Conservation (phyloP, 2,113 vertebrate genomes). For the Callionymus lyra region DNA sequence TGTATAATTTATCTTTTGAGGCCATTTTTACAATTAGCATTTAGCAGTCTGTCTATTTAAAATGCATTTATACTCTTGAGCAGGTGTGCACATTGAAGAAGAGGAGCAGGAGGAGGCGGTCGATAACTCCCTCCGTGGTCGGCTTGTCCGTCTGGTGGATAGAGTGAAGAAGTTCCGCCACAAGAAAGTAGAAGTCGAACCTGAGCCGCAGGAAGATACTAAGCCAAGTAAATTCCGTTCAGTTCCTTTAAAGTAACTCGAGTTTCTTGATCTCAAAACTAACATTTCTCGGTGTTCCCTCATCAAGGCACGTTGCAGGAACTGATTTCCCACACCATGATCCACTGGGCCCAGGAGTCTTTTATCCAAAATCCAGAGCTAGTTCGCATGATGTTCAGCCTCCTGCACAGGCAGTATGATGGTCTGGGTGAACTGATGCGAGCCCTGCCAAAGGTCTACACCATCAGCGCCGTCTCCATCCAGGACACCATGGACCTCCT, state of each 20-base stretch:
- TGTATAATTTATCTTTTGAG: neutral
- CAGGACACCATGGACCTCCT: slow-evolving; percentile 85
- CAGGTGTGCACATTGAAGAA: slow-evolving; percentile 80
- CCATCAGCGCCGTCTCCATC: slow-evolving; percentile 77
- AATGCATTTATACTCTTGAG: neutral
- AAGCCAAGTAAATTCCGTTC: slow-evolving; percentile 71
- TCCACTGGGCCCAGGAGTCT: slow-evolving; percentile 90
- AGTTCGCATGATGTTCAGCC: slow-evolving; percentile 91
- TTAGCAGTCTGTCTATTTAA: neutral
- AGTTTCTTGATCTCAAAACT: neutral
- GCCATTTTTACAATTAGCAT: neutral
- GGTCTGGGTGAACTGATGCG: slow-evolving; percentile 84
- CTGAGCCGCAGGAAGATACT: slow-evolving; percentile 66
- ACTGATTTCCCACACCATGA: slow-evolving; percentile 88
- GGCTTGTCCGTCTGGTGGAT: slow-evolving; percentile 73
- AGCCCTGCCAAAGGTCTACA: slow-evolving; percentile 84
- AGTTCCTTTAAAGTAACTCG: neutral
- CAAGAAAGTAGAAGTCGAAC: slow-evolving; percentile 67
- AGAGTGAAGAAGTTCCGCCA: slow-evolving; percentile 72
- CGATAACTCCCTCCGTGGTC: slow-evolving; percentile 73
- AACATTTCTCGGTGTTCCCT: neutral
- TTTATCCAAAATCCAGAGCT: slow-evolving; percentile 92
- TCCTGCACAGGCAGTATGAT: slow-evolving; percentile 88
- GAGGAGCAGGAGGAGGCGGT: slow-evolving; percentile 75
- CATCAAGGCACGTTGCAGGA: slow-evolving; percentile 79